Evolutionary conservation across 2,888 invertebrate genomes (phyloP), one percentile per base, ranked within the genome.

Genomic region (Dolichopus griseipennis): DNA sequence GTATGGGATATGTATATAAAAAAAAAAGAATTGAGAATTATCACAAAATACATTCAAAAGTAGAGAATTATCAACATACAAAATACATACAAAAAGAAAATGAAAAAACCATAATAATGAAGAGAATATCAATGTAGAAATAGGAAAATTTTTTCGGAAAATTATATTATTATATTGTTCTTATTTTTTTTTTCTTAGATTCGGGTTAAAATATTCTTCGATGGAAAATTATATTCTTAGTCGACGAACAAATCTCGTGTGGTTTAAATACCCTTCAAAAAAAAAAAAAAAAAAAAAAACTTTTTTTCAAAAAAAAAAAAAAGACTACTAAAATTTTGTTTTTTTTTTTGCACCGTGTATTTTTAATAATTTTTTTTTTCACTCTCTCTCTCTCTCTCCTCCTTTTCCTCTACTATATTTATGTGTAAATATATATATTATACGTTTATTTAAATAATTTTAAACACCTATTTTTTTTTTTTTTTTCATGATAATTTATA

Each of bases 181-280:
- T 37, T 37, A 12, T 37, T 37, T 37, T 37, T 37, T 37, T 37
- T 37, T 12, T 8, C 1, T 37, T 2, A 10, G 52, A 52, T 52
- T 52, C 52, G 52, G 27, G 52, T 52, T 18, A n/a, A 52, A 52
- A 52, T n/a, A 52, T n/a, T 52, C 18, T 52, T 52, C 15, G n/a
- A 52, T 52, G 52, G n/a, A 52, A 52, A 52, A 52, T 22, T 62
- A 8, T 27, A 27, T 62, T 62, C 27, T 63, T 27, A 63, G 63
- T 63, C 27, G 27, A 63, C 63, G 63, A 27, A 63, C 63, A 27
- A 63, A 63, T 63, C 27, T 63, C 63, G 63, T 63, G 27, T 63
- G 27, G 63, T 63, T 52, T 52, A 52, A 52, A 52, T 52, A 52
- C 52, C 52, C 41, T 12, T 12, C 9, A 27, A 63, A 63, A 27